Conservation (phyloP, 1,140 invertebrate genomes). For the Battus philenor region DNA sequence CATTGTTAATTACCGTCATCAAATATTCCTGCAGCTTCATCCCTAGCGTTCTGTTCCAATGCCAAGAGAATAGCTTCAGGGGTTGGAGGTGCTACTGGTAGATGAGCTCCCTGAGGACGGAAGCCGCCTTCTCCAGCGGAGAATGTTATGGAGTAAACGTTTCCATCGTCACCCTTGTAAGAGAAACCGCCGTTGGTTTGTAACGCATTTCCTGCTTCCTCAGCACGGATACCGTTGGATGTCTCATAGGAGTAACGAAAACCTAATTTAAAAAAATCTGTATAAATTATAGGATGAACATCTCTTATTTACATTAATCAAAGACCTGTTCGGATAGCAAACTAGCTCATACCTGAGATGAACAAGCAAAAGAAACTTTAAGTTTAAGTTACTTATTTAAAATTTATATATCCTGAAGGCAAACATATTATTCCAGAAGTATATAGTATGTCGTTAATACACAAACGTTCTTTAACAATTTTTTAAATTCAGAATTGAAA, state of each 20-base stretch:
- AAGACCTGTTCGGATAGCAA: too few species aligned
- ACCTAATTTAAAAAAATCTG: slow-evolving; percentile 29
- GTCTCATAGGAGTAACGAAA: slow-evolving; percentile 59
- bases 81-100: slow-evolving; percentile 86
- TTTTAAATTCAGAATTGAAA: too few species aligned
- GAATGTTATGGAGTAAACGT: slow-evolving; percentile 82
- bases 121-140: slow-evolving; percentile 88
- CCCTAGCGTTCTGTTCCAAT: slow-evolving; percentile 50
- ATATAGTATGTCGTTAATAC: too few species aligned
- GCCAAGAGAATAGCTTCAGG: slow-evolving; percentile 72
- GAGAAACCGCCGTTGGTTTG: slow-evolving; percentile 44
- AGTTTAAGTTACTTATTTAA: too few species aligned
- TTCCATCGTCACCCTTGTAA: slow-evolving; percentile 80
- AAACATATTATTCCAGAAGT: too few species aligned
- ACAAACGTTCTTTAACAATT: too few species aligned
- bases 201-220: slow-evolving; percentile 37
- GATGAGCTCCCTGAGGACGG: slow-evolving; percentile 82
- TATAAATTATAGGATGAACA: too few species aligned
- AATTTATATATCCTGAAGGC: too few species aligned
- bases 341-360: too few species aligned
- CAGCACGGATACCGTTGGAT: slow-evolving; percentile 51
- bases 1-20: slow-evolving; percentile 63
- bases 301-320: too few species aligned
- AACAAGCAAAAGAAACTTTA: too few species aligned
- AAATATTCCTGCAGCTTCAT: slow-evolving; percentile 64